phyloP scores from a whole-genome alignment of 2,888 invertebrate genomes.

The Drosophila koepferae region DNA sequence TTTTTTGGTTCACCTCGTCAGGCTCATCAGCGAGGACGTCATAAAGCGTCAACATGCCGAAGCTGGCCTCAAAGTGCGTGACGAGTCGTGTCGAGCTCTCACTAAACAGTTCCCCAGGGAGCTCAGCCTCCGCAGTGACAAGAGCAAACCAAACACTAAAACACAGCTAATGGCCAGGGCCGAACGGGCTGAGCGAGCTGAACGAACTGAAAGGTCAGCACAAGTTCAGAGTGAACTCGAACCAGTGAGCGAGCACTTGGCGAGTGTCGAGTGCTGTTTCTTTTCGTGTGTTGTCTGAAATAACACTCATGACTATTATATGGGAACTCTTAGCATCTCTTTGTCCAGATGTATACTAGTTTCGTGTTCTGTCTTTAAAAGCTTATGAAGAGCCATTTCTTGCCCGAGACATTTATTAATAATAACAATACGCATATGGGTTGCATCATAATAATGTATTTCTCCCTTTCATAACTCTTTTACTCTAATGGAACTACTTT shows the following conservation, averaged over 20 bases:
- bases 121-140: conserved; percentile 39
- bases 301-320: conserved; percentile 9
- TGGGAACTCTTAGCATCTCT: neutral
- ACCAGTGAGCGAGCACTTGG: too few species aligned
- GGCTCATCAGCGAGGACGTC: conserved; percentile 42
- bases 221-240: conserved; percentile 8
- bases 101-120: conserved; percentile 47
- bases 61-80: conserved; percentile 55
- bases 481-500: neutral
- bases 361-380: neutral
- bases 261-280: conserved; percentile 16
- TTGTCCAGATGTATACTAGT: neutral
- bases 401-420: neutral
- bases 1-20: conserved; percentile 19
- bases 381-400: neutral
- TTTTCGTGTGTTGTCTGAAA: neutral
- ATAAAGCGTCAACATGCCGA: conserved; percentile 53
- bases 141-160: conserved; percentile 43
- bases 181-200: conserved; percentile 3
- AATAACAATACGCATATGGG: neutral
- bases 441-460: neutral
- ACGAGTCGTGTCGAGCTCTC: conserved; percentile 43
- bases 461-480: neutral
- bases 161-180: conserved; percentile 46
- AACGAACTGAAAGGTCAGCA: conserved; percentile 25